A percentile compares a stretch with the other conserved stretches of the same genome.
Conservation (phyloP, 1,140 invertebrate species). For the silkworm (Bombyx mori) region ASM3026992v2 NC_085124.1:5864001-5864500, state of each 20-base stretch:
- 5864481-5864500: conserved; percentile 66
- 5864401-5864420: conserved; percentile 58
- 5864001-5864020: conserved; percentile 40
- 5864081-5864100: conserved; percentile 44
- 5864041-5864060: conserved; percentile 62
- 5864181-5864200: conserved; percentile 66
- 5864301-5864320: conserved; percentile 59
- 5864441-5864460: conserved; percentile 53
- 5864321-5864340: conserved; percentile 52
- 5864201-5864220: conserved; percentile 62
- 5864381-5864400: conserved; percentile 36
- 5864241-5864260: conserved; percentile 45
- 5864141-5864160: conserved; percentile 53
- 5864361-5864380: conserved; percentile 45
- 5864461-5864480: conserved; percentile 53
- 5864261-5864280: conserved; percentile 39
- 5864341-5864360: conserved; percentile 25
- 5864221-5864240: conserved; percentile 64
- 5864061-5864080: conserved; percentile 59
- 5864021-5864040: conserved; percentile 42
- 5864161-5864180: conserved; percentile 62
- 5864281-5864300: conserved; percentile 48
- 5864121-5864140: conserved; percentile 27
- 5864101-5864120: conserved; percentile 45
- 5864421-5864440: conserved; percentile 63